Percentiles rank a stretch among this genome's conserved stretches.
phyloP scores from a whole-genome alignment of 2,797 vertebrate species.

The Antrozous pallidus region DNA sequence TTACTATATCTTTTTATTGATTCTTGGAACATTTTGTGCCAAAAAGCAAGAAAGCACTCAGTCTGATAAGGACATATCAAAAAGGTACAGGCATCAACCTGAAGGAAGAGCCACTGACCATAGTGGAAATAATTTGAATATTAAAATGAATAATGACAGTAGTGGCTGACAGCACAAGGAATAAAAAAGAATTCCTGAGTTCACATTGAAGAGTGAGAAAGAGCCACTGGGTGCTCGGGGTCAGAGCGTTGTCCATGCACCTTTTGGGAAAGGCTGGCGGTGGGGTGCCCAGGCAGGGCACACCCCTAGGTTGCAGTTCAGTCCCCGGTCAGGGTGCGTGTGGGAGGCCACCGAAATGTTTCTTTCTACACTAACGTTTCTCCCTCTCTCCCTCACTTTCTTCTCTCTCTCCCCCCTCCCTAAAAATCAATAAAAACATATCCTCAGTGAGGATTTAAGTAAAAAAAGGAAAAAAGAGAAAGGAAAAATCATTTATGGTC shows the following conservation, averaged over 20 bases:
- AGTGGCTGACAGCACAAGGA: neutral
- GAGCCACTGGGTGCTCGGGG: neutral
- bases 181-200: neutral
- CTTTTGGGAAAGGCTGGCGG: too few relatives aligned
- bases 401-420: neutral
- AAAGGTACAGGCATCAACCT: neutral
- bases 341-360: neutral
- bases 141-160: neutral
- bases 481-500: neutral
- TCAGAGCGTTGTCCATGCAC: neutral
- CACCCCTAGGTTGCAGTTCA: neutral
- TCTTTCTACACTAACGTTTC: neutral
- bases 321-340: neutral
- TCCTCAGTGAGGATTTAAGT: neutral
- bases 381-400: neutral
- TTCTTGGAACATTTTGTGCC: neutral
- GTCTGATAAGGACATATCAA: neutral
- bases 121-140: neutral
- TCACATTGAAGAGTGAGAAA: neutral
- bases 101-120: neutral
- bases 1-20: neutral
- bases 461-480: neutral
- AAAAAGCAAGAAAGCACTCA: neutral
- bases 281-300: neutral
- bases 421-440: neutral